Evolutionary conservation across 2,113 vertebrate genomes (phyloP).

Genomic region (Felis chaus): DNA sequence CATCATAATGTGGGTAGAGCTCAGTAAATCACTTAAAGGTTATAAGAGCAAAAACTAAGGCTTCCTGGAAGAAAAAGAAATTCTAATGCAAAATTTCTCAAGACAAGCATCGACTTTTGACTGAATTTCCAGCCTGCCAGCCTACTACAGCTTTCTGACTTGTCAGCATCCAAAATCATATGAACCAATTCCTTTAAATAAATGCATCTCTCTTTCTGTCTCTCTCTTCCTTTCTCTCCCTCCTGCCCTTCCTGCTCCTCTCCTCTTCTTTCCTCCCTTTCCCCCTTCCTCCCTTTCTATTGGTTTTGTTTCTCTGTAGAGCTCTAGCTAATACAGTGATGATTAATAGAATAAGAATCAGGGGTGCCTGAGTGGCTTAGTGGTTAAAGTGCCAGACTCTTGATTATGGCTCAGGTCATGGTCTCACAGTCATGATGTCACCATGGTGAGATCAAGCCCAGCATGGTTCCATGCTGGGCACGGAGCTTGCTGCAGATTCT

Average conservation of each 20-base stretch:
- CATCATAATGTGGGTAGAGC: neutral
- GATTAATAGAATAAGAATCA: neutral
- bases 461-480: too few species aligned
- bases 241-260: neutral
- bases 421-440: too few species aligned
- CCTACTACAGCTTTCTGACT: neutral
- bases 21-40: neutral
- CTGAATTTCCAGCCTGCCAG: neutral
- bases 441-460: too few species aligned
- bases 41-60: neutral
- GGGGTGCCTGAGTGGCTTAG: too few species aligned
- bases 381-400: too few species aligned
- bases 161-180: neutral
- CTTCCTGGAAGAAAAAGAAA: neutral
- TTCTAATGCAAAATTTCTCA: neutral
- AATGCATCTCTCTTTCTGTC: neutral
- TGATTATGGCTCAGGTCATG: too few species aligned
- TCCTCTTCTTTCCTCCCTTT: neutral
- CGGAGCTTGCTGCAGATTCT: too few species aligned
- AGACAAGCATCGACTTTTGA: neutral
- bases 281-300: neutral
- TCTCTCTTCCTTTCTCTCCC: neutral
- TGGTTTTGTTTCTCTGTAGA: neutral
- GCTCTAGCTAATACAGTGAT: neutral
- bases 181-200: neutral